Evolutionary conservation across 2,113 vertebrate genomes (phyloP).

Genomic region (Limnothrissa miodon): DNA sequence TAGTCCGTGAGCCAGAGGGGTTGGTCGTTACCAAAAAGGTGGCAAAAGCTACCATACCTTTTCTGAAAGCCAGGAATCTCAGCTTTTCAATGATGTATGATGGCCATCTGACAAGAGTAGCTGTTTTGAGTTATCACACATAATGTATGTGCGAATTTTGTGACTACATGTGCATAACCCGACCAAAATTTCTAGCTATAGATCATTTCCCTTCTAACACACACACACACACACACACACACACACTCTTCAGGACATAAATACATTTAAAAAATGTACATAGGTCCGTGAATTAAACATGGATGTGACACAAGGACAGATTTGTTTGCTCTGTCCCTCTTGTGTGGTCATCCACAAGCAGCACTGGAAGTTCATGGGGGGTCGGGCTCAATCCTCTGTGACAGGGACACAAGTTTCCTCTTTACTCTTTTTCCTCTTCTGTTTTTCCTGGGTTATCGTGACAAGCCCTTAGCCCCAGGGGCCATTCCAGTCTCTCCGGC

Average conservation of each 20-base stretch:
- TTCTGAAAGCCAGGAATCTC: too few relatives aligned
- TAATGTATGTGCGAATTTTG: too few relatives aligned
- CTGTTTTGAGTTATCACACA: too few relatives aligned
- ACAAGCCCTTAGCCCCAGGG: conserved; percentile 41
- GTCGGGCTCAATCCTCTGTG: conserved; percentile 43
- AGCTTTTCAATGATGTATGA: too few relatives aligned
- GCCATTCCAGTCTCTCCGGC: background rate
- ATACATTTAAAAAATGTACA: background rate
- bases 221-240: background rate
- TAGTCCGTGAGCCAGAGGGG: too few relatives aligned
- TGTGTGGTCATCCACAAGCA: background rate
- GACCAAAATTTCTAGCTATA: background rate
- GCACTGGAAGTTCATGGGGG: conserved; percentile 27
- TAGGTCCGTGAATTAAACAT: background rate
- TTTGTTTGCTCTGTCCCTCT: background rate
- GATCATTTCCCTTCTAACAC: background rate
- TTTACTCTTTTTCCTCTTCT: conserved; percentile 50
- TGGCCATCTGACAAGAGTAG: too few relatives aligned
- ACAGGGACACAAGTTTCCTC: conserved; percentile 61
- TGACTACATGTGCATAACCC: background rate
- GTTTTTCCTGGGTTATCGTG: conserved; percentile 34
- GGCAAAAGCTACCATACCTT: too few relatives aligned
- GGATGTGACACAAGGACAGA: background rate
- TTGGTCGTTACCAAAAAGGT: too few relatives aligned
- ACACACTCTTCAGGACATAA: too few relatives aligned